A percentile compares a stretch with the other conserved stretches of the same genome.
Evolutionary conservation across 1,140 invertebrate genomes (phyloP).

Genomic region (Zaprionus capensis): DNA sequence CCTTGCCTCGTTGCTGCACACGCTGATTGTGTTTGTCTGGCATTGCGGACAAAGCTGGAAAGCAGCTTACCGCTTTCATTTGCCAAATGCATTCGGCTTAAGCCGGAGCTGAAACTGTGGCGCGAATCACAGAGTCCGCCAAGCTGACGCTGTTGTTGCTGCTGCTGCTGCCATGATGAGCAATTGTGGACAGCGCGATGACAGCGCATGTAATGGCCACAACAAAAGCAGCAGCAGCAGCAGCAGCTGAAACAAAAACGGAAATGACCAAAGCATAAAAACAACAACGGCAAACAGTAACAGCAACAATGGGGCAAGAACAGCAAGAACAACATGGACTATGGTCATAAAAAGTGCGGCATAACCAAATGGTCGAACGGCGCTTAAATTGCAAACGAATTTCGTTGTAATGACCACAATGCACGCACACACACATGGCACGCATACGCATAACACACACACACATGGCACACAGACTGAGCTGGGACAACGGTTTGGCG

Average conservation of each 20-base stretch:
- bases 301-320: conserved; percentile 27
- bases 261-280: conserved; percentile 76
- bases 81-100: conserved; percentile 56
- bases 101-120: conserved; percentile 16
- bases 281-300: conserved; percentile 31
- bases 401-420: conserved; percentile 76
- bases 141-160: conserved; percentile 3
- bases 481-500: conserved; percentile 29
- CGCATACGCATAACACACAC: conserved; percentile 15
- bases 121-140: conserved; percentile 1
- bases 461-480: not conserved
- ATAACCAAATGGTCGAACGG: conserved; percentile 14
- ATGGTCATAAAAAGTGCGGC: conserved; percentile 61
- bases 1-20: conserved; percentile 30
- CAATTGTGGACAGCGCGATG: conserved; percentile 54
- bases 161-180: conserved; percentile 55
- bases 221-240: conserved; percentile 26
- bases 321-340: conserved; percentile 34
- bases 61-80: conserved; percentile 57
- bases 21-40: conserved; percentile 63
- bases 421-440: conserved; percentile 45
- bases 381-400: conserved; percentile 64
- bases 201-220: conserved; percentile 66
- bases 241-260: conserved; percentile 55
- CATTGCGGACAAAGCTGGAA: conserved; percentile 38